Evolutionary conservation across 1,140 invertebrate species (phyloP).

Genomic region (Meloidogyne chitwoodi): DNA sequence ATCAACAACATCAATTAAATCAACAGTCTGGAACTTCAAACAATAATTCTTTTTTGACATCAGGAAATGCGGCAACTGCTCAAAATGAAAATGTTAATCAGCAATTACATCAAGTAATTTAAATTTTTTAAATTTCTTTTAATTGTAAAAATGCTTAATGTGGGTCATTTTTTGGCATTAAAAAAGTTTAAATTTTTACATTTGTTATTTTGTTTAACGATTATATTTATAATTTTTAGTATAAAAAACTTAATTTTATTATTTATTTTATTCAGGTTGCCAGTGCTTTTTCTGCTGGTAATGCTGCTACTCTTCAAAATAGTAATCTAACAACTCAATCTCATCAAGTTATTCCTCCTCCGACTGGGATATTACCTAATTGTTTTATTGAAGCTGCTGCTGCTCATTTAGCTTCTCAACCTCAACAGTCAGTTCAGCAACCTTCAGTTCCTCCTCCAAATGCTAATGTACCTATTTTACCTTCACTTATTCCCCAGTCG

Average conservation of each 20-base stretch:
- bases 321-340: background rate
- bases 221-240: too few relatives aligned
- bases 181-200: too few relatives aligned
- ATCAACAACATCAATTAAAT: constrained; percentile 12
- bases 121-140: too few relatives aligned
- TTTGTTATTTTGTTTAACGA: background rate
- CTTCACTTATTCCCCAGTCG: background rate
- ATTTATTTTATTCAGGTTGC: background rate
- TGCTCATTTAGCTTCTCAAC: background rate
- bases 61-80: background rate
- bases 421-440: background rate
- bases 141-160: too few relatives aligned
- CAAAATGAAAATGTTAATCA: constrained; percentile 15
- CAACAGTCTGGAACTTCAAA: background rate
- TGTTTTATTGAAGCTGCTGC: background rate
- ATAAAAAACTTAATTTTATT: background rate
- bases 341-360: background rate
- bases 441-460: background rate
- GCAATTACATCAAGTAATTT: constrained; percentile 14
- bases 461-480: background rate
- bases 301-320: background rate
- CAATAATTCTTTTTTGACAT: background rate
- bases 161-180: too few relatives aligned
- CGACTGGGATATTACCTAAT: background rate
- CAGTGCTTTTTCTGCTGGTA: background rate